Conservation (phyloP, 2,113 vertebrate species). For the Sterrhoptilus dennistouni region DNA sequence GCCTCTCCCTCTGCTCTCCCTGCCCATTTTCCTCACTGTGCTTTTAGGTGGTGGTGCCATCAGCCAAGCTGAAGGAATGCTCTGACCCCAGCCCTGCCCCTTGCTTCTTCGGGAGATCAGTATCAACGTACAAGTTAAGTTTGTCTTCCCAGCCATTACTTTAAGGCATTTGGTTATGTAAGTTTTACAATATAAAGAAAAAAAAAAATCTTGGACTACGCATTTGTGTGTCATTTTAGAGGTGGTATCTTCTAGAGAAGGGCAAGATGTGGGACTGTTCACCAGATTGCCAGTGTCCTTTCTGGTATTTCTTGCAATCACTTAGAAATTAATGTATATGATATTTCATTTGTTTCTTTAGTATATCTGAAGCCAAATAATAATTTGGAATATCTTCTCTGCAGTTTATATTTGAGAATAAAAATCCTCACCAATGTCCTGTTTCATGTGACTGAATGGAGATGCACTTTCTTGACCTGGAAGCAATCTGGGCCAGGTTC, state of each 20-base stretch:
- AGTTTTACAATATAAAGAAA: not conserved
- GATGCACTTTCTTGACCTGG: not conserved
- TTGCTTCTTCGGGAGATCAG: not conserved
- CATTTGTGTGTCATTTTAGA: not conserved
- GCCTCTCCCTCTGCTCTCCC: not conserved
- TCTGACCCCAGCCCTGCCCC: accelerated
- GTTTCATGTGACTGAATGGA: not conserved
- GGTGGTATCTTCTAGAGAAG: not conserved
- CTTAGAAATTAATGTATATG: not conserved
- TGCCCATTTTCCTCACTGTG: not conserved
- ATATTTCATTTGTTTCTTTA: not conserved
- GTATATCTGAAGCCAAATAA: not conserved
- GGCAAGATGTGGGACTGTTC: not conserved
- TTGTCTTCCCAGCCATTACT: not conserved
- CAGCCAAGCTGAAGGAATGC: not conserved
- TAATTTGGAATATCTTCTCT: not conserved
- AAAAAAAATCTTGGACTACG: not conserved
- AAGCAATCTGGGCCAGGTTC: not conserved
- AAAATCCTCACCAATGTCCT: not conserved
- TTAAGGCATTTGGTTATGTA: not conserved
- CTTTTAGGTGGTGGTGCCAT: not conserved
- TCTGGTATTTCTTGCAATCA: not conserved
- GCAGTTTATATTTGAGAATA: not conserved
- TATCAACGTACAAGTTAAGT: not conserved
- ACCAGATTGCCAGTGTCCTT: not conserved